Conservation (phyloP, 2,888 invertebrate genomes). For the Orthonychiurus folsomi region DNA sequence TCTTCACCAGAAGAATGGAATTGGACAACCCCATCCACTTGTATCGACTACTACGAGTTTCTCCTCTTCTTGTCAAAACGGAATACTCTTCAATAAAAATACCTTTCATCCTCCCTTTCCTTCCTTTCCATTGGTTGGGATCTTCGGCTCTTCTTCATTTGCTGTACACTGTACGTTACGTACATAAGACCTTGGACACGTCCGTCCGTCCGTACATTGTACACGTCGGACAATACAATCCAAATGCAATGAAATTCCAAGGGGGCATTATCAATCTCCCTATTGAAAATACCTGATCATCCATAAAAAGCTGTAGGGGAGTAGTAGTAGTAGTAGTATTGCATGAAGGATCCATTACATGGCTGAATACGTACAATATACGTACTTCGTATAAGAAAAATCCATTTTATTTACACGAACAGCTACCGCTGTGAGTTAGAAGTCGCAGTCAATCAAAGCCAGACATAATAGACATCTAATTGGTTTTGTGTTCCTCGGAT, state of each 20-base stretch:
- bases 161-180: no score
- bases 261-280: constrained; percentile 1
- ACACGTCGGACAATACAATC: constrained; percentile 6
- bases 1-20: not conserved
- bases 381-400: no score
- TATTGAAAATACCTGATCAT: constrained; percentile 10
- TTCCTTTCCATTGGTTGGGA: no score
- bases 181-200: not conserved
- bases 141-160: not conserved
- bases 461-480: constrained; percentile 1
- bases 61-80: constrained; percentile 1
- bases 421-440: not conserved
- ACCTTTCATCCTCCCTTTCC: not conserved
- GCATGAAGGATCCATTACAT: no score
- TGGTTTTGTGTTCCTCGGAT: not conserved
- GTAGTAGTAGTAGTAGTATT: not conserved
- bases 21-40: not conserved
- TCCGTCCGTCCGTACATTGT: no score
- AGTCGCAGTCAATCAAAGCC: not conserved
- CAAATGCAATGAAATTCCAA: constrained; percentile 9
- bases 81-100: constrained; percentile 1
- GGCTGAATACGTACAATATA: no score
- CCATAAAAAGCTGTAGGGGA: constrained; percentile 2
- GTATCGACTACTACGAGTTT: not conserved
- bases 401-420: no score